Base-by-base conservation (phyloP, 1,140 invertebrate genomes). In the Pectinophora gossypiella region DNA sequence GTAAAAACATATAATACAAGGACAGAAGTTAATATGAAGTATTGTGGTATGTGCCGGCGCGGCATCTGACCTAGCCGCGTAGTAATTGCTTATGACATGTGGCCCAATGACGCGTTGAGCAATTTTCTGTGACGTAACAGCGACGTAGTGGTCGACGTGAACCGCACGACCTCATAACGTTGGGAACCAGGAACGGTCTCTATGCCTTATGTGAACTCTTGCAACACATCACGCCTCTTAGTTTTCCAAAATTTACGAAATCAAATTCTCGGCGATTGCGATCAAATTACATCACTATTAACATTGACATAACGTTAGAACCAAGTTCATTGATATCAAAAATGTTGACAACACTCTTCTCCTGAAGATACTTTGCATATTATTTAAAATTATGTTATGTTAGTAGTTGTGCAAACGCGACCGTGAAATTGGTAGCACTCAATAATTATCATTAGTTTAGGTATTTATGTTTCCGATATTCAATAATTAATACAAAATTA, bases 41-140 rank as follows among this genome's bases (percentile, higher is more conserved):
- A 52, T 58, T 51, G 42, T 50, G n/a, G n/a, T n/a, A n/a, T 40
- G 22, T 51, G 48, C 21, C 50, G 4, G 51, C 48, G 22, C 48
- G 52, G 27, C 51, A 3, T 50, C 45, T 62, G 64, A 60, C 64
- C 59, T 58, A 63, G 54, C 59, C 51, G 19, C 48, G 45, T 44
- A 42, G 51, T 50, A 59, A 52, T 58, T 45, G 47, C 56, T 54
- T 48, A 54, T 59, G 51, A 54, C 52, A 58, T 62, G 45, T 54
- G 45, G 45, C 54, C 56, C 56, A 66, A 59, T 62, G 51, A 60
- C 54, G 54, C 56, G 53, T 57, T 58, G 48, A 48, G 54, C 45
- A 61, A 61, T 54, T 9, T 44, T n/a, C 27, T 56, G 21, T 65
- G 59, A 61, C 44, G 59, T 59, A 65, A 65, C 40, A 19, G 40